Evolutionary conservation across 2,113 vertebrate genomes (phyloP), one percentile per base, ranked within the genome.

Genomic region (Todiramphus saurophagus): DNA sequence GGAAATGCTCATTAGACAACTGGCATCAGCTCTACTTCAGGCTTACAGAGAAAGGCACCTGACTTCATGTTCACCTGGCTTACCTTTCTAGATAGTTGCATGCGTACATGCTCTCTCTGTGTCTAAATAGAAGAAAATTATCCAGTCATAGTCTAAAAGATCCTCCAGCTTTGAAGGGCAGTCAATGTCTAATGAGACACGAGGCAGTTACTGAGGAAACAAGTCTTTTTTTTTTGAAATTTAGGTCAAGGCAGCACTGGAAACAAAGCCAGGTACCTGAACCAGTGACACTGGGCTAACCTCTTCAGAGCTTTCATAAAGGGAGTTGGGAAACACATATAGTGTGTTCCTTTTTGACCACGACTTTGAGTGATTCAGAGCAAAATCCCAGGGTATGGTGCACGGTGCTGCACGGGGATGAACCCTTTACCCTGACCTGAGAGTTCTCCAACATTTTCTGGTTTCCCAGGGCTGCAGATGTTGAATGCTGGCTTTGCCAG

Each of bases 301-400:
- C n/a, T 63, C 50, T 60, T 7, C 58, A 41, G 56, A n/a, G 56
- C 7, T 60, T 55, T 46, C 46, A 13, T 5, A 44, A 15, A 44
- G 63, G 53, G 30, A 85, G 14, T 1, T 48, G 41, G 74, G 73
- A 68, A 68, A 37, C 41, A 8, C 21, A 9, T 0, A 24, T 0
- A 27, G 20, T 0, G 1, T 13, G 43, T 3, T 81, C 50, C 59
- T 35, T 63, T 27, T 12, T 37, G 73, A 89, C 27, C 7, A 1
- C 0, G 4, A 41, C 27, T 55, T 41, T 43, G 3, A 5, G 1
- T 0, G 30, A 20, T 13, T 50, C 6, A 2, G 43, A 56, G 37
- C 43, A 9, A 39, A 60, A 35, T 62, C 58, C n/a, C 33, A 59
- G 12, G n/a, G 35, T 10, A 16, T 68, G 33, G 46, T 4, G 43